Conservation (phyloP, 2,888 invertebrate genomes). For the Ethmia dodecea region DNA sequence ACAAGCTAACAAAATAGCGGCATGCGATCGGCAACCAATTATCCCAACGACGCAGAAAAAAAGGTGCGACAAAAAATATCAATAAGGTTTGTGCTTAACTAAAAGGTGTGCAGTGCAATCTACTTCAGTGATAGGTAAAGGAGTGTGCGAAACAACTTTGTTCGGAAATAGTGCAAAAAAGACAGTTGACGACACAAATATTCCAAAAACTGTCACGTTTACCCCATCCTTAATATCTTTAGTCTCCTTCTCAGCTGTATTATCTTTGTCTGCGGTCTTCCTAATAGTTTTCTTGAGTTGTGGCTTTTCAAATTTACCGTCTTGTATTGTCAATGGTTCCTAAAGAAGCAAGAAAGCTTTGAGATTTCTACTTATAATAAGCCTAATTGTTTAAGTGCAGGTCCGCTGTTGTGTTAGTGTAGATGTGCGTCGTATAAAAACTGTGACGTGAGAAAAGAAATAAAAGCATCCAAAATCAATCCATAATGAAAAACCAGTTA, state of each 20-base stretch:
- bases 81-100: conserved; percentile 6
- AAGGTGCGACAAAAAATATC: not conserved
- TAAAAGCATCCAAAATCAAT: no score
- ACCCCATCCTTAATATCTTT: conserved; percentile 49
- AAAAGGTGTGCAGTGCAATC: not conserved
- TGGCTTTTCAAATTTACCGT: conserved; percentile 69
- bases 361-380: conserved; percentile 35
- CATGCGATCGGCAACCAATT: conserved; percentile 56
- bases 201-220: conserved; percentile 30
- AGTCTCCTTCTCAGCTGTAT: conserved; percentile 43
- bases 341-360: conserved; percentile 58
- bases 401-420: conserved; percentile 42
- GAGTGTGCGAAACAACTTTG: conserved; percentile 2
- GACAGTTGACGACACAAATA: conserved; percentile 37
- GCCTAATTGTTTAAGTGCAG: conserved; percentile 36
- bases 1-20: conserved; percentile 32
- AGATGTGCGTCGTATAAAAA: conserved; percentile 35
- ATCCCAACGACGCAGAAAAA: conserved; percentile 26
- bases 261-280: conserved; percentile 56
- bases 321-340: conserved; percentile 64
- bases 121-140: conserved; percentile 1
- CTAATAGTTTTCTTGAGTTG: conserved; percentile 67
- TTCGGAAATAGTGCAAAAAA: conserved; percentile 15
- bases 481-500: no score
- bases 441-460: conserved; percentile 26